phyloP scores from a whole-genome alignment of 2,113 vertebrate species.

The Macrotis lagotis region DNA sequence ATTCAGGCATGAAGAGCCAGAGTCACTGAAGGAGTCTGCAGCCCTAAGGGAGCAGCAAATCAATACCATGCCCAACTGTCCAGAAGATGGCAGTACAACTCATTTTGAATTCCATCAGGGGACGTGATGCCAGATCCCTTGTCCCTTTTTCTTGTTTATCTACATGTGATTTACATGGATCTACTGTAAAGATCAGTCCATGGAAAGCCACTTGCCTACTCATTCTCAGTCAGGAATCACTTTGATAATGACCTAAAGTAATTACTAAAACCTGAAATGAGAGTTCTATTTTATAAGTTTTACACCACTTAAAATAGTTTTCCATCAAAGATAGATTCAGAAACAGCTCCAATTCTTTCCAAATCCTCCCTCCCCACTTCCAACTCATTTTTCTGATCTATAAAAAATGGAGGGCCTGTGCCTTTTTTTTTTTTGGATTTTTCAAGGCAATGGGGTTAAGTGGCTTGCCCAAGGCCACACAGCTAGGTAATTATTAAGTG shows the following conservation, averaged over 20 bases:
- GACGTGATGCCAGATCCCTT: neutral
- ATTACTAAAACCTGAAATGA: neutral
- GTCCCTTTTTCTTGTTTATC: neutral
- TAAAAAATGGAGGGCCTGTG: neutral
- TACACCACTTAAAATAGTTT: neutral
- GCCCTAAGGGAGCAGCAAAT: neutral
- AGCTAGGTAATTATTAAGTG: too few species aligned
- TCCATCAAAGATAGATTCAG: constrained; percentile 5
- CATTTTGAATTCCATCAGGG: neutral
- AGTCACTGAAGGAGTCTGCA: neutral
- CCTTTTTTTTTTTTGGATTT: too few species aligned
- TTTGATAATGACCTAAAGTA: neutral
- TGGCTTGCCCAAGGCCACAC: too few species aligned
- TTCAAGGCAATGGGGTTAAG: too few species aligned
- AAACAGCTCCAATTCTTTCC: neutral
- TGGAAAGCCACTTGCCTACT: neutral
- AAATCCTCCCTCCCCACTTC: too few species aligned
- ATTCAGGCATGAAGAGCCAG: neutral
- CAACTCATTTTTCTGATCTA: neutral
- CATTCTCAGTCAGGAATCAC: neutral
- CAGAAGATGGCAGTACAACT: constrained; percentile 56
- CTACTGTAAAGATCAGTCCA: constrained; percentile 22
- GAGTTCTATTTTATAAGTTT: neutral
- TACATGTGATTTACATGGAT: neutral
- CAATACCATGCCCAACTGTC: neutral